phyloP scores from a whole-genome alignment of 1,140 invertebrate genomes.

The Hyles euphorbiae region DNA sequence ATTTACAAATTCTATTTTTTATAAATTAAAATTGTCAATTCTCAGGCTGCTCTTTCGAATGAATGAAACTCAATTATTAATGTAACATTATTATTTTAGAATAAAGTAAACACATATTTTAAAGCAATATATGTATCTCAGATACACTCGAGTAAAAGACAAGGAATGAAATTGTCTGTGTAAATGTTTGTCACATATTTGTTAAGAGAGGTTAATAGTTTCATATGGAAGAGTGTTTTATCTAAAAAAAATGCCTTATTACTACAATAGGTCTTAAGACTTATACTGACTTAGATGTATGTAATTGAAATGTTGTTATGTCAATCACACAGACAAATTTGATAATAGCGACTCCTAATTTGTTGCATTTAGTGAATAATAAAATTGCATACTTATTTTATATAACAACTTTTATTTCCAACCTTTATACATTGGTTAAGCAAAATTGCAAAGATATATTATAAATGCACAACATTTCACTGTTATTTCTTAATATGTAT shows the following conservation, averaged over 20 bases:
- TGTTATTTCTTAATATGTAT: conserved; percentile 1
- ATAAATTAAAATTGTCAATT: conserved; percentile 54
- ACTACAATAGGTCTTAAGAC: conserved; percentile 70
- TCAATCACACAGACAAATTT: conserved; percentile 51
- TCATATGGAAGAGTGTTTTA: conserved; percentile 72
- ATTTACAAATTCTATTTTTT: conserved; percentile 14
- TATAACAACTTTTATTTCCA: conserved; percentile 38
- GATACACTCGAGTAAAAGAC: conserved; percentile 46
- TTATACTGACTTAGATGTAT: conserved; percentile 73
- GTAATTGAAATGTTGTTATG: conserved; percentile 55
- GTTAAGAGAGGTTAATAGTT: conserved; percentile 72
- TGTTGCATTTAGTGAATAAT: conserved; percentile 75
- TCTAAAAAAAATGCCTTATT: conserved; percentile 70
- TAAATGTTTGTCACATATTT: conserved; percentile 66
- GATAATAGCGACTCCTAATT: conserved; percentile 67
- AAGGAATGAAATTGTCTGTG: conserved; percentile 43
- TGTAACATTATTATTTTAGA: conserved; percentile 62
- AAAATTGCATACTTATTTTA: conserved; percentile 74
- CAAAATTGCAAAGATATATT: conserved; percentile 1
- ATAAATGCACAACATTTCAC: conserved; percentile 2
- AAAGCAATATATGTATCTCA: conserved; percentile 59
- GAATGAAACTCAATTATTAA: conserved; percentile 60
- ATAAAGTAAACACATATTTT: conserved; percentile 46
- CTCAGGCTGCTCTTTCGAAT: conserved; percentile 52
- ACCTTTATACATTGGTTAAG: too few relatives aligned